Percentiles rank a stretch among this genome's conserved stretches.
Conservation (phyloP, 2,888 invertebrate genomes). For the Gryllus longicercus region DNA sequence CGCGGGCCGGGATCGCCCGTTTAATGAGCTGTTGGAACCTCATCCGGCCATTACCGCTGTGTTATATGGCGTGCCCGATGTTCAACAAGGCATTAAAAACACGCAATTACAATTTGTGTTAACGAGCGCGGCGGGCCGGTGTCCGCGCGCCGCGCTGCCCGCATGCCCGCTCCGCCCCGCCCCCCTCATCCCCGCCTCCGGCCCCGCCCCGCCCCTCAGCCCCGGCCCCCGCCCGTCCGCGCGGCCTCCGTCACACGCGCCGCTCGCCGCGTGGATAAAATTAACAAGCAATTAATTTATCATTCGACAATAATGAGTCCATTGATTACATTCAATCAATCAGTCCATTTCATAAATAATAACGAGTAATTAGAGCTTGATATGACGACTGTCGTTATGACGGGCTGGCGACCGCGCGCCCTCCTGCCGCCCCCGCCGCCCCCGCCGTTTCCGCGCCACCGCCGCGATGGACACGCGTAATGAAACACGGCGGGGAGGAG, state of each 20-base stretch:
- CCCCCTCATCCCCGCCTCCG: too few species aligned
- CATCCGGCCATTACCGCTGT: not conserved
- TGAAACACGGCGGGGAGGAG: not conserved
- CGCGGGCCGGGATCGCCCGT: not conserved
- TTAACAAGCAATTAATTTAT: slow-evolving; percentile 33
- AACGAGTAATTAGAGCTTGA: slow-evolving; percentile 12
- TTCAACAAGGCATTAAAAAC: slow-evolving; percentile 30
- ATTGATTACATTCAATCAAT: slow-evolving; percentile 22
- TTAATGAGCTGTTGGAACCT: slow-evolving; percentile 28
- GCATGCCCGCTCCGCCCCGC: too few species aligned
- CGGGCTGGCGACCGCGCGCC: not conserved
- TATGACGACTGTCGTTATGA: slow-evolving; percentile 17
- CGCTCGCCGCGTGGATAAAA: slow-evolving; percentile 23
- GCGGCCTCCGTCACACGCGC: not conserved
- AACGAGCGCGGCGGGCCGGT: not conserved
- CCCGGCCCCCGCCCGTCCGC: too few species aligned
- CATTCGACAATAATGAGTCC: slow-evolving; percentile 23
- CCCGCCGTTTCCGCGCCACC: not conserved
- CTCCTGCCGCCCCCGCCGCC: not conserved
- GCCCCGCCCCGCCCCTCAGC: too few species aligned
- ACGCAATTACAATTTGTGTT: slow-evolving; percentile 28
- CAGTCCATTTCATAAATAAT: slow-evolving; percentile 23
- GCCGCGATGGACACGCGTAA: not conserved
- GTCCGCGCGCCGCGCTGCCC: not conserved
- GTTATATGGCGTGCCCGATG: slow-evolving; percentile 21